These are phyloP conservation scores for Trissolcus brochymenae DNA, from an alignment of 2,888 invertebrate genomes.

Conservation along the genomic window DNA sequence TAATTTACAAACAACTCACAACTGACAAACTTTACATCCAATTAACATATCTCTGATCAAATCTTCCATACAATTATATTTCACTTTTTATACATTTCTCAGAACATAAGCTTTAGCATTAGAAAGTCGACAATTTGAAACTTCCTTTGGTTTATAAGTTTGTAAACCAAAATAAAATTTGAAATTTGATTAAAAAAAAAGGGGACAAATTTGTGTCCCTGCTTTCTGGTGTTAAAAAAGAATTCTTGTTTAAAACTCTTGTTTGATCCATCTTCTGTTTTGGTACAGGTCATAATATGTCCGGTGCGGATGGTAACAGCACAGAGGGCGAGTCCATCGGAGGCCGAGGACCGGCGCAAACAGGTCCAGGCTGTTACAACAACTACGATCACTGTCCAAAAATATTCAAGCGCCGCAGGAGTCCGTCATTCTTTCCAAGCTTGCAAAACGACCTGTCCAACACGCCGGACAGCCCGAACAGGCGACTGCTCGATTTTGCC, in stretches of 20 bases:
- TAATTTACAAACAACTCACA: no score
- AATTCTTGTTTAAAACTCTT: neutral
- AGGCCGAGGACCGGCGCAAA: constrained; percentile 83
- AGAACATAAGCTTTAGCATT: neutral
- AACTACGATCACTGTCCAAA: constrained; percentile 84
- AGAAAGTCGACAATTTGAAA: neutral
- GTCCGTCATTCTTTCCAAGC: constrained; percentile 76
- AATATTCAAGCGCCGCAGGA: constrained; percentile 76
- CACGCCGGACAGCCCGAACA: constrained; percentile 74
- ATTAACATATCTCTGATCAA: neutral
- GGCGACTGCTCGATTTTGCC: constrained; percentile 73
- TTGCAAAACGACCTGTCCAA: constrained; percentile 72
- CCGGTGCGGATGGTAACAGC: constrained; percentile 91
- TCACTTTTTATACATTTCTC: no score
- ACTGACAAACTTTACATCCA: no score
- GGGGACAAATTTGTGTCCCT: no score
- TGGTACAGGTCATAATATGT: constrained; percentile 90
- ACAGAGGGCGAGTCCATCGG: constrained; percentile 82
- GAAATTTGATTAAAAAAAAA: no score
- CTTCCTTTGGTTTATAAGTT: neutral
- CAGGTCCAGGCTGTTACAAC: constrained; percentile 86
- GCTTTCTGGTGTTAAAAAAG: neutral
- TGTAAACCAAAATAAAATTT: neutral
- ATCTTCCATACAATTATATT: no score
- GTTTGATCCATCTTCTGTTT: constrained; percentile 17